Percentiles rank a stretch among this genome's conserved stretches.
phyloP scores from a whole-genome alignment of 2,888 invertebrate genomes.

The Gastracanthus pulcherrimus region DNA sequence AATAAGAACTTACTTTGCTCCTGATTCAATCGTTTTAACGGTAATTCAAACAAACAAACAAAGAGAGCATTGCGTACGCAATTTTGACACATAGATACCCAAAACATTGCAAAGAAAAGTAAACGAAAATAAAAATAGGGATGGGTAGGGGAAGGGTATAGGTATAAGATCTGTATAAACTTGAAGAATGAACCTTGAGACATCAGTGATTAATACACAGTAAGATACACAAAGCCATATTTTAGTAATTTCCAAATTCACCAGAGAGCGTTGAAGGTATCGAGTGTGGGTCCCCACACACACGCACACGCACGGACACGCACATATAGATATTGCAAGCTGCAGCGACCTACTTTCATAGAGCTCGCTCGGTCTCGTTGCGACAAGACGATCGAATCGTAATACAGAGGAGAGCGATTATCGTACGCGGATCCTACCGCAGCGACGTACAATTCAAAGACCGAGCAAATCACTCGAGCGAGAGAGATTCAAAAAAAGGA shows the following conservation, averaged over 20 bases:
- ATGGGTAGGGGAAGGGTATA: no score
- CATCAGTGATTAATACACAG: no score
- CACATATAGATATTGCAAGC: slow-evolving; percentile 39
- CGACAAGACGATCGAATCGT: slow-evolving; percentile 38
- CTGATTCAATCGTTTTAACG: no score
- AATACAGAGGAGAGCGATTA: slow-evolving; percentile 4
- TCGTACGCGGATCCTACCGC: background rate
- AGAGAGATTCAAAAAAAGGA: background rate
- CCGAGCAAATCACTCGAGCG: background rate
- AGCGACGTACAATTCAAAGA: no score
- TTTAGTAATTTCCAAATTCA: slow-evolving; percentile 51
- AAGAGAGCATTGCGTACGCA: background rate
- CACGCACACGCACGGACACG: background rate
- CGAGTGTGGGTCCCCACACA: background rate
- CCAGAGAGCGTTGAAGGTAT: slow-evolving; percentile 30
- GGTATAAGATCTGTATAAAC: no score
- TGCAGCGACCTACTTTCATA: slow-evolving; percentile 51
- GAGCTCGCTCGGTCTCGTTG: slow-evolving; percentile 11
- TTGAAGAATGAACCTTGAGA: no score
- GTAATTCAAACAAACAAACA: no score
- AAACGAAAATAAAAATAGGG: no score
- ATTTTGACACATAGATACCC: no score
- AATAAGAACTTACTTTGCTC: no score
- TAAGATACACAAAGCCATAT: background rate
- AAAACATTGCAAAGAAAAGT: no score